Evolutionary conservation across 2,113 vertebrate genomes (phyloP).

Genomic region (Apaloderma vittatum): DNA sequence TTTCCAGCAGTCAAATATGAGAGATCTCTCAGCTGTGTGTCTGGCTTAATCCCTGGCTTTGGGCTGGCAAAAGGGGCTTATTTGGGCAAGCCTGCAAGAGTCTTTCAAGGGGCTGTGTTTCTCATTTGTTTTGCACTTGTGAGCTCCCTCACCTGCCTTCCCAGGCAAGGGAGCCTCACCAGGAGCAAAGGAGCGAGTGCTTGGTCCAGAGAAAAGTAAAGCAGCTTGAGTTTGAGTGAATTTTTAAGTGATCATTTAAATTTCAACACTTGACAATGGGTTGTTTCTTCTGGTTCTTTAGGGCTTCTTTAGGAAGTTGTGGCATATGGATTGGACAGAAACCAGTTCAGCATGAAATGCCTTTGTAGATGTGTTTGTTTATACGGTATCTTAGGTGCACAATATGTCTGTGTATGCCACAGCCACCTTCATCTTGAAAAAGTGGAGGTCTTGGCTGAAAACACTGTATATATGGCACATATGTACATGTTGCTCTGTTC

Average conservation of each 20-base stretch:
- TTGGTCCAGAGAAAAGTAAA: not conserved
- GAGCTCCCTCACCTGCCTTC: not conserved
- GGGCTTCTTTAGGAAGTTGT: not conserved
- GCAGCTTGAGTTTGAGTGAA: not conserved
- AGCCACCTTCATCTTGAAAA: not conserved
- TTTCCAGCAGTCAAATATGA: not conserved
- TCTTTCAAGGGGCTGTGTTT: not conserved
- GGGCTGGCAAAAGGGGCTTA: not conserved
- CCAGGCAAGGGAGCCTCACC: not conserved
- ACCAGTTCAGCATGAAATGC: not conserved
- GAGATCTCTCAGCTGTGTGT: not conserved
- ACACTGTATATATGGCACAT: not conserved
- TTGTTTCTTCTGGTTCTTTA: not conserved
- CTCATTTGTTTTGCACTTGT: not conserved
- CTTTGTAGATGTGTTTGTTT: slow-evolving; percentile 63
- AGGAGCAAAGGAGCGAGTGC: accelerated
- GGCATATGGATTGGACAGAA: not conserved
- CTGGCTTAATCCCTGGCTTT: not conserved
- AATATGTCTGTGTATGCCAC: slow-evolving; percentile 35
- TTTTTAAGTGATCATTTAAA: not conserved
- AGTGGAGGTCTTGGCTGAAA: slow-evolving; percentile 28
- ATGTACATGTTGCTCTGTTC: not conserved
- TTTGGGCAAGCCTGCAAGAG: not conserved
- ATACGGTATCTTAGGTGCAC: not conserved
- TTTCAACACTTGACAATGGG: not conserved